phyloP scores from a whole-genome alignment of 2,797 vertebrate species.

The Phoeniculus purpureus region DNA sequence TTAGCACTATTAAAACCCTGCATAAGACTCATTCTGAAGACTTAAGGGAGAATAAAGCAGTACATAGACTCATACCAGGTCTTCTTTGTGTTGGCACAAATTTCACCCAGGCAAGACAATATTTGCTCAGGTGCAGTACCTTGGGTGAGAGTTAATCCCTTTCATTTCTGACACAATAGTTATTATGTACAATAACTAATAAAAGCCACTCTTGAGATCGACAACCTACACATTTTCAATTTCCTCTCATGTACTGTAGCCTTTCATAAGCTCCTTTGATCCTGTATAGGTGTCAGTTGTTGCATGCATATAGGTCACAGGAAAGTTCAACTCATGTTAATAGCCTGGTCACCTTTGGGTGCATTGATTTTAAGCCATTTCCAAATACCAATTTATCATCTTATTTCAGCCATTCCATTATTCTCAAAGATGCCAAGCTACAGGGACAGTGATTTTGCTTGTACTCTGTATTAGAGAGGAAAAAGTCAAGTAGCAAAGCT shows the following conservation, averaged over 20 bases:
- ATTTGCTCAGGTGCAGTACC: conserved; percentile 72
- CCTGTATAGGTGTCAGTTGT: conserved; percentile 44
- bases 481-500: not conserved
- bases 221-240: conserved; percentile 64
- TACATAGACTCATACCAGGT: conserved; percentile 46
- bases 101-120: conserved; percentile 69
- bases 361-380: conserved; percentile 15
- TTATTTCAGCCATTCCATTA: not conserved
- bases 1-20: not conserved
- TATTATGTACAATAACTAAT: conserved; percentile 69
- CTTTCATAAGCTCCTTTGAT: conserved; percentile 66
- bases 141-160: conserved; percentile 69
- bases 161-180: conserved; percentile 73
- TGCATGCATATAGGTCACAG: conserved; percentile 45
- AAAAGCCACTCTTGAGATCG: conserved; percentile 59
- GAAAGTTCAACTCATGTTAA: conserved; percentile 48
- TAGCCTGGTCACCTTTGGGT: not conserved
- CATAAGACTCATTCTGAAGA: conserved; percentile 25
- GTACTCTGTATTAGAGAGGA: not conserved
- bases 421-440: not conserved
- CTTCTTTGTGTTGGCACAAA: conserved; percentile 66
- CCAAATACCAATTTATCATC: conserved; percentile 11
- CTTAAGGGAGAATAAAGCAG: conserved; percentile 62
- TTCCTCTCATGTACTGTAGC: conserved; percentile 51
- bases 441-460: not conserved